A percentile compares a stretch with the other conserved stretches of the same genome.
phyloP scores from a whole-genome alignment of 2,113 vertebrate genomes.

The Rallus limicola region DNA sequence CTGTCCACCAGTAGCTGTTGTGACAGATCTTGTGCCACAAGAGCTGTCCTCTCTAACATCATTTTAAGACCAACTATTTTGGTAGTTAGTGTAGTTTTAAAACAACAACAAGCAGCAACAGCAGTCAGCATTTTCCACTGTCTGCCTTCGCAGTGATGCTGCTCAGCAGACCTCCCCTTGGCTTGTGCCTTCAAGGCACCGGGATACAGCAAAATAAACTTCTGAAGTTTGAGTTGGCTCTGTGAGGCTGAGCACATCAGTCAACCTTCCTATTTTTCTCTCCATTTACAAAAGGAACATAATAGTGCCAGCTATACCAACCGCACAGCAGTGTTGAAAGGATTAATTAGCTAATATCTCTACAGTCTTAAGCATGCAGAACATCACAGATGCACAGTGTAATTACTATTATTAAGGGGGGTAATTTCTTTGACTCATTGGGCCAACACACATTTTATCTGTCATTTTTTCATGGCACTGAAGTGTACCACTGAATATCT shows the following conservation, averaged over 20 bases:
- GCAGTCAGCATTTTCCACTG: not conserved
- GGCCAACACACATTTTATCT: slow-evolving; percentile 29
- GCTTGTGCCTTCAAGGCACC: not conserved
- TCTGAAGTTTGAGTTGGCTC: not conserved
- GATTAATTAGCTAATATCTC: slow-evolving; percentile 52
- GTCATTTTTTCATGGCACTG: not conserved
- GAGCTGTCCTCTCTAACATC: not conserved
- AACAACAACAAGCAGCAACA: not conserved
- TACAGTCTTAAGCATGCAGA: slow-evolving; percentile 18
- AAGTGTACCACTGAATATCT: not conserved
- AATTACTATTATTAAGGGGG: slow-evolving; percentile 47
- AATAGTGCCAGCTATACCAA: not conserved
- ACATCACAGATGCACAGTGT: slow-evolving; percentile 15
- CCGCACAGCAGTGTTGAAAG: slow-evolving; percentile 27
- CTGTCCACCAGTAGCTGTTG: not conserved
- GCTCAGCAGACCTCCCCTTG: not conserved
- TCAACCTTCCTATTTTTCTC: not conserved
- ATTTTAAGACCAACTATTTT: not conserved
- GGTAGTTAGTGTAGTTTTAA: not conserved
- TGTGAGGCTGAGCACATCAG: not conserved
- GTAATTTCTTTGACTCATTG: slow-evolving; percentile 44
- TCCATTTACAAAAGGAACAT: not conserved
- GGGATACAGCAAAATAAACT: not conserved
- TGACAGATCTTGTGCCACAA: not conserved
- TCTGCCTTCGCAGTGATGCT: not conserved